Evolutionary conservation across 2,797 vertebrate genomes (phyloP).

Genomic region (Coluber constrictor): DNA sequence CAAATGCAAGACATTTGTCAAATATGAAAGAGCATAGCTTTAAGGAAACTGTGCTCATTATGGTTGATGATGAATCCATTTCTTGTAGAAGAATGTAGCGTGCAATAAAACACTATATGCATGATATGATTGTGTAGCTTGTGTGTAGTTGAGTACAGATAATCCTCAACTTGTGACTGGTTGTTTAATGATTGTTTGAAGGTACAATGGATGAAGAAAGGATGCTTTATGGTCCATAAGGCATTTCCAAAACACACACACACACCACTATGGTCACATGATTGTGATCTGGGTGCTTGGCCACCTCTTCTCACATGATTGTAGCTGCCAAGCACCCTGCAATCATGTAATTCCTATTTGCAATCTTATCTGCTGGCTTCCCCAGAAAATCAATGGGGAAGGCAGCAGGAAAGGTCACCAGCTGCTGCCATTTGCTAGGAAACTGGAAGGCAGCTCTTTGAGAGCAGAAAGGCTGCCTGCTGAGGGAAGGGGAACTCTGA

Average conservation of each 20-base stretch:
- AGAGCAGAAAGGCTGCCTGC: neutral
- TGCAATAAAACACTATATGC: neutral
- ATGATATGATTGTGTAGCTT: neutral
- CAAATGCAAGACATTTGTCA: neutral
- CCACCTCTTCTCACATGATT: neutral
- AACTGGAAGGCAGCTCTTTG: neutral
- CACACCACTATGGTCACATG: neutral
- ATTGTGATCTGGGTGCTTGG: neutral
- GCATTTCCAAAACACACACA: neutral
- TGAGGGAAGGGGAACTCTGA: too few relatives aligned
- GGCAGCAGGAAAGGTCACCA: neutral
- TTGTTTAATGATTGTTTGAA: neutral
- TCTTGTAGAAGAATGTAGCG: neutral
- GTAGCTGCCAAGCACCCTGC: neutral
- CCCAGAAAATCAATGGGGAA: neutral
- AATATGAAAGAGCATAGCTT: neutral
- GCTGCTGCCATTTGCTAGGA: neutral
- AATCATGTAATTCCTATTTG: neutral
- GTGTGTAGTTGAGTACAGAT: neutral
- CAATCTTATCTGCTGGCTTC: neutral
- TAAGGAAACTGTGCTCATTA: neutral
- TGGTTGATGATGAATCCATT: neutral
- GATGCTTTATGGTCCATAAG: neutral
- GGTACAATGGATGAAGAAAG: neutral
- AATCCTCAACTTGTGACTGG: neutral